Evolutionary conservation across 2,888 invertebrate genomes (phyloP), one percentile per base, ranked within the genome.

Genomic region (Andrena hattorfiana): DNA sequence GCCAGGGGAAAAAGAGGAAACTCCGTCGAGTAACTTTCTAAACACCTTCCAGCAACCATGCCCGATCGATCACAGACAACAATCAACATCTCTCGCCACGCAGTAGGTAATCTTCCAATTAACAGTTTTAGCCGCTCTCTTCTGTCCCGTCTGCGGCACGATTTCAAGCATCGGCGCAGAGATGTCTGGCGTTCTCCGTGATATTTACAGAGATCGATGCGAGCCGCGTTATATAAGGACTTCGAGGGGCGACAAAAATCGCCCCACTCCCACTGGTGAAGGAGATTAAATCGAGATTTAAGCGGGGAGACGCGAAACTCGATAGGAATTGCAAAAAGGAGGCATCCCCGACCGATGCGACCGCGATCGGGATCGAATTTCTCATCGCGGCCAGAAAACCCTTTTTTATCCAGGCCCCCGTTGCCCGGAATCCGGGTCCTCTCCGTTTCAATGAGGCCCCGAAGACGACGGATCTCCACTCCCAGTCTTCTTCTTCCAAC

Each of bases 311-410:
- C 75, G 59, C 68, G 87, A 87, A 86, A 87, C 70, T 81, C 84
- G 88, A 87, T 86, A 86, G 87, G 82, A 77, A 83, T 76, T 84
- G 80, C 80, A 63, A 79, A 68, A 79, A 79, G 73, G 72, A 77
- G 76, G 78, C 30, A 71, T 66, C 51, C 63, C 23, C 20, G 56
- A 42, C 23, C 71, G 75, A 67, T 26, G 68, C 56, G 68, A 4
- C 42, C 63, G 35, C 74, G 80, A 78, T 78, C 77, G 30, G 76
- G 77, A 87, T 87, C 84, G 84, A 87, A 86, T 87, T 87, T 81
- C 83, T 83, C 75, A 77, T 85, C 73, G 75, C 72, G 2, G 56
- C 62, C 20, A 64, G 80, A 73, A 73, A 76, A 62, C 54, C 66
- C 13, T 76, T 70, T 75, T 62, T 76, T 75, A 73, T 82, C 23